Evolutionary conservation across 35 echinoderm and acorn worm species (phyloP).

Genomic region (Patiria miniata): DNA sequence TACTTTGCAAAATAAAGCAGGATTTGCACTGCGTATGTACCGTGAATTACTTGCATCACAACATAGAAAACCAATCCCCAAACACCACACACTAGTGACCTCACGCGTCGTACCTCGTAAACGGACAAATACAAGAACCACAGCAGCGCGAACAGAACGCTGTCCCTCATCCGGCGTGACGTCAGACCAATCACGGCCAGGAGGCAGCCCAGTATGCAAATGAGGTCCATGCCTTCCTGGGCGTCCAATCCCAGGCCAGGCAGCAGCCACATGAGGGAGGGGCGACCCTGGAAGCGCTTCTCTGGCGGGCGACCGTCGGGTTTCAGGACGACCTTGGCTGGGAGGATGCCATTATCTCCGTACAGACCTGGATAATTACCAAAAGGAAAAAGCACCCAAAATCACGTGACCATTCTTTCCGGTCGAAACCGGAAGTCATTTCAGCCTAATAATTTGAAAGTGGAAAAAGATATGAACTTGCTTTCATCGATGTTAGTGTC

Average conservation of each 20-base stretch:
- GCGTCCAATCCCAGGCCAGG: constrained; percentile 61
- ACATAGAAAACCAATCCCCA: too few species aligned
- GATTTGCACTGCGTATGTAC: too few species aligned
- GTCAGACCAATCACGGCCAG: constrained; percentile 73
- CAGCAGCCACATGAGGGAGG: constrained; percentile 83
- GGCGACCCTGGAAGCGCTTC: constrained; percentile 68
- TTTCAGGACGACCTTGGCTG: constrained; percentile 51
- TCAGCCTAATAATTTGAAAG: too few species aligned
- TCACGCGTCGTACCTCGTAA: constrained; percentile 63
- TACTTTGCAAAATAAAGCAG: too few species aligned
- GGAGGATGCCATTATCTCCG: constrained; percentile 83
- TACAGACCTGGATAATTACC: constrained; percentile 66
- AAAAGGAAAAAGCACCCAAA: too few species aligned
- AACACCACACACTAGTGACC: too few species aligned
- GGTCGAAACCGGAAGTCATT: too few species aligned
- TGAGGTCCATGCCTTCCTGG: constrained; percentile 75
- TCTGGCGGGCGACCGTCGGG: constrained; percentile 24
- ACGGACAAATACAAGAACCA: constrained; percentile 95
- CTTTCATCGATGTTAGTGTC: too few species aligned
- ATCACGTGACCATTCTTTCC: too few species aligned
- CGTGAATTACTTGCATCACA: too few species aligned
- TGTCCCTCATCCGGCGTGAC: constrained; percentile 80
- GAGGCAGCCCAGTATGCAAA: constrained; percentile 77
- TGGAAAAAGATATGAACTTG: too few species aligned
- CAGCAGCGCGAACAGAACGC: constrained; percentile 66